Evolutionary conservation across 2,888 invertebrate genomes (phyloP), one percentile per base, ranked within the genome.

Genomic region (Dermolepida albohirtum): DNA sequence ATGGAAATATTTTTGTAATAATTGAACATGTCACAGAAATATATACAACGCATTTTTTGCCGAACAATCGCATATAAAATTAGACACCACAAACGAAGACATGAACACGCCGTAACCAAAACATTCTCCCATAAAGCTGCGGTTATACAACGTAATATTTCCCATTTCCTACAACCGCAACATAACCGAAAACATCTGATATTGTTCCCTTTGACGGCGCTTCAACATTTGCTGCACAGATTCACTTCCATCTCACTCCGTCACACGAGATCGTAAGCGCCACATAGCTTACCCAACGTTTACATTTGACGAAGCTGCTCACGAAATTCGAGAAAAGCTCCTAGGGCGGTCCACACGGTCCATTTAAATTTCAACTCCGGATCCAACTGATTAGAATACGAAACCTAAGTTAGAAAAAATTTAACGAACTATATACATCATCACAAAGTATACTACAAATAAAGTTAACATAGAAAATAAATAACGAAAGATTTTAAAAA

Each of bases 301-400:
- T 29, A 16, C 16, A 34, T 39, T 62, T 14, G 14, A 29, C 27
- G 41, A 39, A 49, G 11, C 59, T 11, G 39, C 47, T 29, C 47
- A 62, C 47, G 59, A 62, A 62, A 62, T 62, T 62, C 49, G 59
- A 62, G 59, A 47, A 62, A 62, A 62, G 67, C 71, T 67, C 64
- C 67, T 63, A 70, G 71, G 75, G 75, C 75, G 75, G 75, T 72
- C 75, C 72, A 63, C 72, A 75, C 73, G 74, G 71, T 69, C 72
- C 74, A 75, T 75, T 75, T 75, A 68, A 69, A 63, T 66, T 64
- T 72, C 65, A 67, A 68, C 63, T 62, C 66, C 71, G 47, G 44
- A 63, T 55, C 62, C 49, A 66, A 57, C 57, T 71, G 70, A 71
- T 71, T 74, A 70, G 63, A 67, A 55, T 67, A 69, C 59, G 47